Evolutionary conservation across 2,888 invertebrate species (phyloP), one percentile per base, ranked within the genome.

Genomic region (Lithophane ornitopus): DNA sequence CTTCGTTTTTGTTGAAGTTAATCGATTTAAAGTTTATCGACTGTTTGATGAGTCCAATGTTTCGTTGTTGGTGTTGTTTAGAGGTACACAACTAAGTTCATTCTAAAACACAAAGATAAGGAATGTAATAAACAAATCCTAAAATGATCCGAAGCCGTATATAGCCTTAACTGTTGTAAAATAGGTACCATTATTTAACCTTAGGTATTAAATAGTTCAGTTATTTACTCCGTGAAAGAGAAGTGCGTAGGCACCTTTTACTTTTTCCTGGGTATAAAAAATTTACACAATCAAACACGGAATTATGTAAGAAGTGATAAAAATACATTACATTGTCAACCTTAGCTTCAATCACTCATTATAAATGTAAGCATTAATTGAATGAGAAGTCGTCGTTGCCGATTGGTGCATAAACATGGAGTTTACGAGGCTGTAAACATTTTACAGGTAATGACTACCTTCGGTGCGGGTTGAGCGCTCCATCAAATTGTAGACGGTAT

Each of bases 371-470:
- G 56, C 61, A 66, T 61, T 80, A 74, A 76, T 70, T 83, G 72
- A 86, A 86, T 80, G 68, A 69, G 49, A 67, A 79, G 71, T 75
- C 78, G 34, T 74, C 59, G 67, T 71, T 61, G 74, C 70, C 56
- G 69, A 74, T 75, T 65, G 76, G 66, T 69, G 44, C 46, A 70
- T 74, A 78, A 85, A 85, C 71, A 65, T 73, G 39, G 52, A 69
- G 62, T 88, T 90, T 87, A 89, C 81, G 81, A 72, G 78, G 81
- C 69, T 75, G 85, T 90, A 89, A 89, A 85, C 84, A 85, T 88
- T 89, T 89, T 86, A 82, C 87, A 88, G 86, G 87, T 88, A 83
- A 87, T 88, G 86, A 78, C 83, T 82, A 54, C 76, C 82, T 70
- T 68, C 62, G 61, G 56, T 67, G 74, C 12, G 68, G 74, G 78